Percentiles rank a stretch among this genome's conserved stretches.
Conservation (phyloP, 2,888 invertebrate species). For the Hirtodrosophila alboralis region DNA sequence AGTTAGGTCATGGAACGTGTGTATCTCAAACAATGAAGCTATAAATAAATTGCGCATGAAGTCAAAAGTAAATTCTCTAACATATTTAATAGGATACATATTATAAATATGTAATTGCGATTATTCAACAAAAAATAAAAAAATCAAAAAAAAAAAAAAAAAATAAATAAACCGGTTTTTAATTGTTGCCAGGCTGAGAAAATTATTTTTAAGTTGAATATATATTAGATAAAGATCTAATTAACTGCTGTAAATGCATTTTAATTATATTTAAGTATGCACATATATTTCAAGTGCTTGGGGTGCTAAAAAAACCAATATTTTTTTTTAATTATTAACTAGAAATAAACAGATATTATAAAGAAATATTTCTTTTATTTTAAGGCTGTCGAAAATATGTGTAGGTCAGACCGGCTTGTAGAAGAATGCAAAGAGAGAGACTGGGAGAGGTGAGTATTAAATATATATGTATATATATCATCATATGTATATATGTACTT, state of each 20-base stretch:
- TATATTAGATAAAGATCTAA: conserved; percentile 15
- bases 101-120: conserved; percentile 32
- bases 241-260: neutral
- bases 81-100: conserved; percentile 28
- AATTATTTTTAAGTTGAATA: conserved; percentile 6
- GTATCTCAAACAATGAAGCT: conserved; percentile 55
- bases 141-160: too few species aligned
- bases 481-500: conserved; percentile 3
- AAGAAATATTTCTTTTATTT: conserved; percentile 49
- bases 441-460: conserved; percentile 26
- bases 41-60: conserved; percentile 59
- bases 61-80: conserved; percentile 33
- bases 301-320: neutral
- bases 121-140: too few species aligned
- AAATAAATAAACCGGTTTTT: conserved; percentile 60
- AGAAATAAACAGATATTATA: conserved; percentile 39
- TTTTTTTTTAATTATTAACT: conserved; percentile 8
- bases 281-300: neutral
- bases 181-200: conserved; percentile 40
- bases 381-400: conserved; percentile 41
- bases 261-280: neutral
- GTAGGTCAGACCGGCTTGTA: conserved; percentile 15
- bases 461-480: conserved; percentile 7
- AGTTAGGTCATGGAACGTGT: conserved; percentile 68
- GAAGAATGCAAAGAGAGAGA: conserved; percentile 60